Evolutionary conservation across 2,888 invertebrate species (phyloP).

Genomic region (Tipula confusa): DNA sequence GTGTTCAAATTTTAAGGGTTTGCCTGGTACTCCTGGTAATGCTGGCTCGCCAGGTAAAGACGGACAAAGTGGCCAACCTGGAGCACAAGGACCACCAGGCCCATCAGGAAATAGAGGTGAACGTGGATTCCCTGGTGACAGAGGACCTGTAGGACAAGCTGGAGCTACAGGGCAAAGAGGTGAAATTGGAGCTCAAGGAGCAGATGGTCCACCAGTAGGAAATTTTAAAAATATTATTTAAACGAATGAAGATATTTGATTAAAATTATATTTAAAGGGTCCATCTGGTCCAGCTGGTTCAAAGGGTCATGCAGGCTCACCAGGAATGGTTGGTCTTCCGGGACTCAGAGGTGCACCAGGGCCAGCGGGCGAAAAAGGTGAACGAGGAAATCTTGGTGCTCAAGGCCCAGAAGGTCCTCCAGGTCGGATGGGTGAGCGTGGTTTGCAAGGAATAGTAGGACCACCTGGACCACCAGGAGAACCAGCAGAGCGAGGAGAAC

Average conservation of each 20-base stretch:
- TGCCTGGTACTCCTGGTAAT: slow-evolving; percentile 69
- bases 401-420: slow-evolving; percentile 67
- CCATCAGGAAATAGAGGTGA: slow-evolving; percentile 60
- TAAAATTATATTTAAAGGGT: slow-evolving; percentile 46
- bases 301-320: slow-evolving; percentile 72
- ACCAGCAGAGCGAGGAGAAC: slow-evolving; percentile 73
- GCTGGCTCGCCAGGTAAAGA: slow-evolving; percentile 76
- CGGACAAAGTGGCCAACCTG: slow-evolving; percentile 68
- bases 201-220: slow-evolving; percentile 58
- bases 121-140: slow-evolving; percentile 69
- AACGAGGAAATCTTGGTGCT: slow-evolving; percentile 60
- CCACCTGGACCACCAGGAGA: slow-evolving; percentile 75
- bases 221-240: too few species aligned
- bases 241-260: too few species aligned
- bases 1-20: slow-evolving; percentile 52
- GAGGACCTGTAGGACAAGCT: slow-evolving; percentile 64
- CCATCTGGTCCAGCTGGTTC: slow-evolving; percentile 62
- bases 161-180: slow-evolving; percentile 51
- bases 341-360: slow-evolving; percentile 67
- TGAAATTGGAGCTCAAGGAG: slow-evolving; percentile 53
- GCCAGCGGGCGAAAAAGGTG: slow-evolving; percentile 59
- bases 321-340: slow-evolving; percentile 75
- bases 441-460: slow-evolving; percentile 69
- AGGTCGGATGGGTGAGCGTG: slow-evolving; percentile 71
- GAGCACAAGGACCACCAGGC: slow-evolving; percentile 60